These are phyloP conservation scores for Crossaster papposus DNA, from an alignment of 53 echinoderm and acorn worm genomes.

Conservation along the genomic window DNA sequence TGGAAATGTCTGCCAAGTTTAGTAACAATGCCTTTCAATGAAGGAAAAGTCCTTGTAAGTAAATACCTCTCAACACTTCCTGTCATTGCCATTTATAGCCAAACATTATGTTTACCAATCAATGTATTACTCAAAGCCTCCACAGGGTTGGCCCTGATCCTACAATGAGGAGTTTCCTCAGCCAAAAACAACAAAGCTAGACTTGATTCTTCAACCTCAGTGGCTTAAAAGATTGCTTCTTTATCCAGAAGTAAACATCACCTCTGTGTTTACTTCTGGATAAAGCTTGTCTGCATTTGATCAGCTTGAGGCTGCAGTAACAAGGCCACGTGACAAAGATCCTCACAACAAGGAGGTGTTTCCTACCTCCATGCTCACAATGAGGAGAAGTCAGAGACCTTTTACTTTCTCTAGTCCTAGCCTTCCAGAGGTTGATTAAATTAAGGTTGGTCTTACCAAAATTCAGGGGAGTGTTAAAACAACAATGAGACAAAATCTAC, in stretches of 20 bases:
- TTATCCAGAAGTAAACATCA: conserved; percentile 9
- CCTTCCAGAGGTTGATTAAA: neutral
- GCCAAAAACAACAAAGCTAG: conserved; percentile 21
- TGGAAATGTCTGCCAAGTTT: neutral
- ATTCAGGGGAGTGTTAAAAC: neutral
- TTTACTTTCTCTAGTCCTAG: too few species aligned
- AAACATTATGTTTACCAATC: conserved; percentile 33
- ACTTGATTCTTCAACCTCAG: neutral
- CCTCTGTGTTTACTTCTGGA: neutral
- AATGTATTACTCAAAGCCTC: conserved; percentile 36
- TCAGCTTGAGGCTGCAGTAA: neutral
- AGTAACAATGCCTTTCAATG: neutral
- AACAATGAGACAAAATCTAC: neutral
- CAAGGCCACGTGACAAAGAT: neutral
- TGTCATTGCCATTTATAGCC: neutral
- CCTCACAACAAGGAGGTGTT: neutral
- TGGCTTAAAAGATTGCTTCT: conserved; percentile 7
- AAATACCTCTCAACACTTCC: neutral
- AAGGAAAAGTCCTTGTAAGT: conserved; percentile 1
- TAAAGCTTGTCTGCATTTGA: neutral
- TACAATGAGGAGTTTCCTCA: conserved; percentile 1
- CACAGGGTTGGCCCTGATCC: neutral
- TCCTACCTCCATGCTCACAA: too few species aligned
- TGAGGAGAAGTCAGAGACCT: neutral
- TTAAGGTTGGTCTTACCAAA: conserved; percentile 4